Percentiles rank a stretch among this genome's conserved stretches.
Evolutionary conservation across 2,888 invertebrate species (phyloP).

Genomic region (Thymelicus acteon): DNA sequence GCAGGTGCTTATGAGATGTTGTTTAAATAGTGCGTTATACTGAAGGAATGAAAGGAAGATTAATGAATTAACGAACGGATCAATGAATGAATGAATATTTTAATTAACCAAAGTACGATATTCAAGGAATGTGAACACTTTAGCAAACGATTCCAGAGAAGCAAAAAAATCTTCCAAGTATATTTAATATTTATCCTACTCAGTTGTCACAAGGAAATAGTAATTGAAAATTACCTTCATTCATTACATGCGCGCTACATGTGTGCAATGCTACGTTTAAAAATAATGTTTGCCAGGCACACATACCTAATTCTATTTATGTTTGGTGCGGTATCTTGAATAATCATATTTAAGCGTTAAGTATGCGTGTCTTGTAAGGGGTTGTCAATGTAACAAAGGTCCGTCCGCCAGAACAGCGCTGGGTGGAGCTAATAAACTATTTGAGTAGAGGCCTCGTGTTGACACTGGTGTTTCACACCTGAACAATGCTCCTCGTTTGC

Average conservation of each 20-base stretch:
- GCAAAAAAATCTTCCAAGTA: no score
- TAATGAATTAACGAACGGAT: neutral
- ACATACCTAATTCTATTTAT: conserved; percentile 47
- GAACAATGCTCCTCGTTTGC: conserved; percentile 85
- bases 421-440: conserved; percentile 84
- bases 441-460: conserved; percentile 81
- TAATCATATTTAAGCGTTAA: conserved; percentile 75
- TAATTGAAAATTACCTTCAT: conserved; percentile 11
- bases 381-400: conserved; percentile 79
- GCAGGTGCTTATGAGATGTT: neutral
- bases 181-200: neutral
- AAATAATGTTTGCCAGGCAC: conserved; percentile 30
- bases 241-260: neutral
- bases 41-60: no score
- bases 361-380: conserved; percentile 76
- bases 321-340: conserved; percentile 65
- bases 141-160: neutral
- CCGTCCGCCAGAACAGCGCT: conserved; percentile 76
- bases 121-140: no score
- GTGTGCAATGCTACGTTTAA: conserved; percentile 17
- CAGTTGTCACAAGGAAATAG: neutral
- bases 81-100: neutral
- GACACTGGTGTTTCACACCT: conserved; percentile 84
- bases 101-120: no score
- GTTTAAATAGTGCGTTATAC: no score